A percentile compares a stretch with the other conserved stretches of the same genome.
Evolutionary conservation across 2,888 invertebrate species (phyloP).

Genomic region (Drosophila dives): DNA sequence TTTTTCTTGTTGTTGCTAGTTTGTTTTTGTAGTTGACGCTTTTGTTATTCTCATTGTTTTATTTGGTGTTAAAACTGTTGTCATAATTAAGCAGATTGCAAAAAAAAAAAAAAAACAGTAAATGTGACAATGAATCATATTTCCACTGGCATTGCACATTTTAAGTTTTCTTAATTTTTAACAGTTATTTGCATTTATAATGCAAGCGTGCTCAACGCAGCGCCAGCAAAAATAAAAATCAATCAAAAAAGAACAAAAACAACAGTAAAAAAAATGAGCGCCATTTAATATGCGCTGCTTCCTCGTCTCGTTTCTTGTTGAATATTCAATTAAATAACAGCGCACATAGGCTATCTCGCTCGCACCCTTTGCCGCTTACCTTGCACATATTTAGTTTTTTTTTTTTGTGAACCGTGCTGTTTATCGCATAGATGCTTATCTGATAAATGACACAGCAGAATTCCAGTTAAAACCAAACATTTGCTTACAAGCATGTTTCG

Average conservation of each 20-base stretch:
- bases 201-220: conserved; percentile 41
- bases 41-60: conserved; percentile 68
- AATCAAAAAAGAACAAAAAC: conserved; percentile 6
- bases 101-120: conserved; percentile 10
- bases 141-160: conserved; percentile 79
- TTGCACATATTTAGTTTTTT: conserved; percentile 29
- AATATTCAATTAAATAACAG: conserved; percentile 71
- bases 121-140: conserved; percentile 79
- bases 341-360: conserved; percentile 23
- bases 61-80: conserved; percentile 72
- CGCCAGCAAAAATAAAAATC: conserved; percentile 61
- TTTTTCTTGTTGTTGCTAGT: conserved; percentile 37
- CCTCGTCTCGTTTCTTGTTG: conserved; percentile 68
- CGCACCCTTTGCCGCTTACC: conserved; percentile 37
- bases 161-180: conserved; percentile 53
- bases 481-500: conserved; percentile 80
- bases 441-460: conserved; percentile 54
- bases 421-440: conserved; percentile 36
- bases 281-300: conserved; percentile 67
- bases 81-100: conserved; percentile 64
- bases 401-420: neutral
- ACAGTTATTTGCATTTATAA: conserved; percentile 50
- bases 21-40: conserved; percentile 58
- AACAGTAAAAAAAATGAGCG: conserved; percentile 57
- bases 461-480: conserved; percentile 71